Evolutionary conservation across 1,140 invertebrate genomes (phyloP).

Genomic region (Listronotus bonariensis): DNA sequence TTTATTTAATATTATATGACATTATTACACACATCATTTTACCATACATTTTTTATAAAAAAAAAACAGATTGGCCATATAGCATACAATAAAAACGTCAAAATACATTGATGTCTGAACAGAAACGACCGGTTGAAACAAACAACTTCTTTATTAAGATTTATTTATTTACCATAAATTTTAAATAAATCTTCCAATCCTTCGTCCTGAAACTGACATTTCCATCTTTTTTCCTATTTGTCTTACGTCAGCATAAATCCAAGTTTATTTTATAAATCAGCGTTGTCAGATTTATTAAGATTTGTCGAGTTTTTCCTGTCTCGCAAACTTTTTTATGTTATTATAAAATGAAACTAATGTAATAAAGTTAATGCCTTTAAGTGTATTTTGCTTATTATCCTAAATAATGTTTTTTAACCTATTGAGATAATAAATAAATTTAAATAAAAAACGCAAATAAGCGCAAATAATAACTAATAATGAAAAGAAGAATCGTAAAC

Average conservation of each 20-base stretch:
- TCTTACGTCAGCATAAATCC: conserved; percentile 37
- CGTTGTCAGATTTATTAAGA: conserved; percentile 28
- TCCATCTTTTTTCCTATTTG: conserved; percentile 34
- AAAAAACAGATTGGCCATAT: not conserved
- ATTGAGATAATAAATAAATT: no score
- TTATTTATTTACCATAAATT: conserved; percentile 40
- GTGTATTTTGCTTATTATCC: no score
- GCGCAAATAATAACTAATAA: no score
- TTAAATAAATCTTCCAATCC: conserved; percentile 32
- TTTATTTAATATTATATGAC: no score
- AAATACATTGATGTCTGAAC: conserved; percentile 20
- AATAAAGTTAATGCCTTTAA: no score
- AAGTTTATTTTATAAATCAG: conserved; percentile 16
- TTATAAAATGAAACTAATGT: no score
- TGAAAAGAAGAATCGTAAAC: no score
- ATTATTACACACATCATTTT: no score
- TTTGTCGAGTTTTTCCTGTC: conserved; percentile 16
- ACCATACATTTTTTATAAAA: no score
- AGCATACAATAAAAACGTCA: conserved; percentile 24
- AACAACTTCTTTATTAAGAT: conserved; percentile 37
- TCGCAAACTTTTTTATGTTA: no score
- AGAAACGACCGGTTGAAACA: conserved; percentile 21
- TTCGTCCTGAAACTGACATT: conserved; percentile 30
- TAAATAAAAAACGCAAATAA: no score
- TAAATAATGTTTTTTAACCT: no score